phyloP scores from a whole-genome alignment of 2,888 invertebrate genomes.

The Drosophila kambysellisi region DNA sequence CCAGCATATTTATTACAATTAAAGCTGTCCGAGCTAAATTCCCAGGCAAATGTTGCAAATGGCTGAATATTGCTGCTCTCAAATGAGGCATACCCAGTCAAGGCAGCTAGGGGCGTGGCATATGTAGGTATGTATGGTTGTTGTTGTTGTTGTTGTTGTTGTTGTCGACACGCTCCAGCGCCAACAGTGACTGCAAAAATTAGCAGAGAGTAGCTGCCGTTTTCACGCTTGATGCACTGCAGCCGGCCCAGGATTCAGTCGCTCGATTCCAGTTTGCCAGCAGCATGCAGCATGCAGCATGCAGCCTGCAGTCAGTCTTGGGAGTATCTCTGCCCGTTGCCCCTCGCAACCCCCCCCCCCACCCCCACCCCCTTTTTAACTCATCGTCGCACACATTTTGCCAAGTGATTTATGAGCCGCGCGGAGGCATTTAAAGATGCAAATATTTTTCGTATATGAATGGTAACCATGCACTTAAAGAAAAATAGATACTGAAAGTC shows the following conservation, averaged over 20 bases:
- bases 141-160: constrained; percentile 4
- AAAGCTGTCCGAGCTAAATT: constrained; percentile 55
- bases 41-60: constrained; percentile 27
- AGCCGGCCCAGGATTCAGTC: constrained; percentile 22
- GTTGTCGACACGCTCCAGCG: constrained; percentile 61
- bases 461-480: constrained; percentile 17
- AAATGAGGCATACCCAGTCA: constrained; percentile 68
- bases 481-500: background rate
- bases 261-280: constrained; percentile 1
- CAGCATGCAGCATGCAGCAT: background rate
- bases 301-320: constrained; percentile 21
- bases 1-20: constrained; percentile 75
- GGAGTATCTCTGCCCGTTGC: background rate
- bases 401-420: constrained; percentile 78
- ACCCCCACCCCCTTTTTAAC: background rate
- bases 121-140: constrained; percentile 9
- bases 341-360: background rate
- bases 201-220: constrained; percentile 60
- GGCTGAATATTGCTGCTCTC: constrained; percentile 51
- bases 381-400: constrained; percentile 64
- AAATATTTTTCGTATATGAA: constrained; percentile 70
- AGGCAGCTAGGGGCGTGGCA: background rate
- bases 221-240: constrained; percentile 59
- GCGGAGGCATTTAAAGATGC: constrained; percentile 74
- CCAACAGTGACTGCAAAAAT: constrained; percentile 62